Percentiles rank a stretch among this genome's conserved stretches.
Evolutionary conservation across 2,888 invertebrate genomes (phyloP).

Genomic region (Poecilobothrus nobilitatus): DNA sequence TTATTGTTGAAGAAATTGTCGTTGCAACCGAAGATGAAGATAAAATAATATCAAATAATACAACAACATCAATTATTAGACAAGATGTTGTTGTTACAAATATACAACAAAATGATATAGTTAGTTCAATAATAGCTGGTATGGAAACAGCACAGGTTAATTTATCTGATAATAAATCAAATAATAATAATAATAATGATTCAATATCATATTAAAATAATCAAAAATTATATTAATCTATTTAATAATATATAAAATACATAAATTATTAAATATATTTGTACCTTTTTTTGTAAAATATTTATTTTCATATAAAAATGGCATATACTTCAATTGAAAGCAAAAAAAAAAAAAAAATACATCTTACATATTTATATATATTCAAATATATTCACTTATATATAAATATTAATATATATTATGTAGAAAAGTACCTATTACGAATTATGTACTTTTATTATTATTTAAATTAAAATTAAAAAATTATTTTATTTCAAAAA

Average conservation of each 20-base stretch:
- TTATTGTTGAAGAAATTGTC: constrained; percentile 4
- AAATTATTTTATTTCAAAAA: too few species aligned
- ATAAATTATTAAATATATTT: constrained; percentile 20
- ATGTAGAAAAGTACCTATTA: neutral
- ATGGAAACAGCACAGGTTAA: constrained; percentile 32
- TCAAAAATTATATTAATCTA: constrained; percentile 20
- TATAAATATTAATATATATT: neutral
- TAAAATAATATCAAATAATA: neutral
- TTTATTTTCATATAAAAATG: constrained; percentile 25
- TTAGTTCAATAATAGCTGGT: constrained; percentile 44
- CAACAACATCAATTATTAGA: constrained; percentile 17
- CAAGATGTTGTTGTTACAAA: constrained; percentile 17
- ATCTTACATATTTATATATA: constrained; percentile 24
- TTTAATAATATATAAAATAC: constrained; percentile 24
- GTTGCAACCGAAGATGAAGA: constrained; percentile 1
- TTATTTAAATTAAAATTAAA: too few species aligned
- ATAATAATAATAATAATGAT: neutral
- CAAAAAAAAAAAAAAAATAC: constrained; percentile 23
- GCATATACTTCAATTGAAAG: constrained; percentile 23
- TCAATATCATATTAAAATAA: neutral
- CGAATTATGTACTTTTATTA: too few species aligned
- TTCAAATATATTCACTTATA: constrained; percentile 14
- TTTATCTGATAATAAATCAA: neutral
- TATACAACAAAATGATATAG: constrained; percentile 29
- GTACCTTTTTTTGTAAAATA: constrained; percentile 9